Base-by-base conservation (phyloP, 2,888 invertebrate species). In the Macaria liturata region DNA sequence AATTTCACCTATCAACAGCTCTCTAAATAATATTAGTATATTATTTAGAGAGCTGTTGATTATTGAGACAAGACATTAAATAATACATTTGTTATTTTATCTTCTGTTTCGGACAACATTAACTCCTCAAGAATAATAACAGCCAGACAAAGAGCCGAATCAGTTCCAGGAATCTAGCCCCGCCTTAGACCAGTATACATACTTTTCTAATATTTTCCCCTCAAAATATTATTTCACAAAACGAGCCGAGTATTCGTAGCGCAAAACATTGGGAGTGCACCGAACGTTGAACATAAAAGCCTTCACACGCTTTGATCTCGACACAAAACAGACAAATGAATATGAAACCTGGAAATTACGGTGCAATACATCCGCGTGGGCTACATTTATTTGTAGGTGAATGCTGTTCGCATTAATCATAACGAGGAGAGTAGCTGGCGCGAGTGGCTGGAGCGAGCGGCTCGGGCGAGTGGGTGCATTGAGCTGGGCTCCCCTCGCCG, bases 371-470 rank as follows among this genome's bases (percentile, higher is more conserved):
- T 75, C 68, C 50, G 70, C 70, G 70, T 68, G 66, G 68, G 72
- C 72, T 74, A 72, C 74, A 79, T 81, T 84, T 81, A 80, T 82
- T 83, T 81, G 74, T 75, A 76, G 72, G 75, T 80, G 79, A 81
- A 80, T 77, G 74, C 75, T 71, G 77, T 61, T 67, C 72, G 74
- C 78, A 87, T 86, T 86, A 87, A 87, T 88, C 86, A 88, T 84
- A 79, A 80, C 80, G 76, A 72, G 77, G 70, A 74, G 71, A 74
- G 75, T 31, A n/a, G 9, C 45, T 45, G 45, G 45, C 9, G 50
- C 76, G 71, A 73, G 67, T 76, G 78, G 76, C 31, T 53, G 8
- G 50, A 49, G 58, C 53, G 49, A 54, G 50, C 1, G 43, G 31
- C 42, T 50, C 43, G 51, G 45, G 59, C 44, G 77, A 78, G 82